Base-by-base conservation (phyloP, 2,797 vertebrate species). In the Lemur catta region DNA sequence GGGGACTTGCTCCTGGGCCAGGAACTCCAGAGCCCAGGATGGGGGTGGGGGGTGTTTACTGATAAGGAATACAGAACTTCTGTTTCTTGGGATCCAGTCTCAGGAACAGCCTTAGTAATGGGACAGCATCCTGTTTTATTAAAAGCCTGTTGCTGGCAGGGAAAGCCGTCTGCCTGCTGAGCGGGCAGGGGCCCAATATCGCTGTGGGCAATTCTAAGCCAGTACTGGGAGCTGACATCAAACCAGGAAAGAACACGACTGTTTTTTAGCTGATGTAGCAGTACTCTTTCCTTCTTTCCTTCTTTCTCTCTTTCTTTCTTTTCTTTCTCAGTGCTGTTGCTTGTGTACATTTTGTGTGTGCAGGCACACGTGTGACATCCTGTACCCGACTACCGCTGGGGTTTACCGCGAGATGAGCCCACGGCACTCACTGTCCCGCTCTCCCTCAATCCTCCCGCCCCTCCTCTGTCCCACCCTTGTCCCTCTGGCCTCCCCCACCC, bases 101-200 rank as follows among this genome's bases (percentile, higher is more conserved):
- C 72, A 63, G 80, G 94, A 65, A 38, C 6, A 26, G 52, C 50
- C 85, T 78, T 80, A 35, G 88, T 74, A 61, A 92, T 75, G 89
- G 91, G 89, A 67, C 92, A 52, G 84, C 85, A 74, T 96, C 81
- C 93, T 89, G 94, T 92, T 97, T 97, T 97, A 97, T 97, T 93
- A 96, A 97, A 96, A 97, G 92, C 93, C 92, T 30, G 76, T 80
- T 92, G 91, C 80, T 97, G 94, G 93, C 97, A 46, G 76, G 52
- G 88, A 93, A 71, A 82, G 81, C 86, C 0, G 88, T 82, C 93
- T 93, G 95, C 96, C 96, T 97, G 97, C 92, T 89, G 92, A 84
- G 95, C 33, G 92, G 97, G 95, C 96, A 94, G 84, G 33, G 46
- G 87, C 91, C 96, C 97, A 95, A 50, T 20, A 95, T 84, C 4